Percentiles rank a stretch among this genome's conserved stretches.
Evolutionary conservation across 2,888 invertebrate genomes (phyloP).

Genomic region (Parasteatoda lunata): DNA sequence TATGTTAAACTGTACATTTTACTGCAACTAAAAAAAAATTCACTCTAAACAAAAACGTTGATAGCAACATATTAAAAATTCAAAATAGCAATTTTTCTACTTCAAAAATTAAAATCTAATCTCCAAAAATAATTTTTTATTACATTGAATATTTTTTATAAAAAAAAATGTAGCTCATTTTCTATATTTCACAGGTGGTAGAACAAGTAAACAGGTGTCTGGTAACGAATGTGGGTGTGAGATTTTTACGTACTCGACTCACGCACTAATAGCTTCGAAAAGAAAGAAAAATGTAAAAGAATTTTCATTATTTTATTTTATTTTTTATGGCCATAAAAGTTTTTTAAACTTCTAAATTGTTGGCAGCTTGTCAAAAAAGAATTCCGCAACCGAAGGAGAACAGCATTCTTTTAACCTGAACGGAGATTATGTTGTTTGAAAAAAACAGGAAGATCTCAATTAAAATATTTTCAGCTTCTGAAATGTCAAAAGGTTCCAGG

Average conservation of each 20-base stretch:
- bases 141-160: too few species aligned
- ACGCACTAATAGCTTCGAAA: constrained; percentile 4
- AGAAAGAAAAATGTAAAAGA: constrained; percentile 4
- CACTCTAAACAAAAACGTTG: too few species aligned
- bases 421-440: not conserved
- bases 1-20: too few species aligned
- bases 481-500: not conserved
- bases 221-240: constrained; percentile 7
- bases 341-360: constrained; percentile 3
- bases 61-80: too few species aligned
- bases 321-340: not conserved
- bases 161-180: not conserved
- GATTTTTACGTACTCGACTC: not conserved
- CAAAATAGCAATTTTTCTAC: too few species aligned
- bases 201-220: not conserved
- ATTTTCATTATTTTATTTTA: not conserved
- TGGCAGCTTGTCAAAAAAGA: constrained; percentile 7
- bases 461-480: not conserved
- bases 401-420: not conserved
- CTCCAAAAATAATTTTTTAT: too few species aligned
- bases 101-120: too few species aligned
- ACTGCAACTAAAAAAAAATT: too few species aligned
- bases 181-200: not conserved
- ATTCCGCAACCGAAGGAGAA: not conserved
- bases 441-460: not conserved